phyloP scores from a whole-genome alignment of 1,140 invertebrate species.

The Diprion similis region DNA sequence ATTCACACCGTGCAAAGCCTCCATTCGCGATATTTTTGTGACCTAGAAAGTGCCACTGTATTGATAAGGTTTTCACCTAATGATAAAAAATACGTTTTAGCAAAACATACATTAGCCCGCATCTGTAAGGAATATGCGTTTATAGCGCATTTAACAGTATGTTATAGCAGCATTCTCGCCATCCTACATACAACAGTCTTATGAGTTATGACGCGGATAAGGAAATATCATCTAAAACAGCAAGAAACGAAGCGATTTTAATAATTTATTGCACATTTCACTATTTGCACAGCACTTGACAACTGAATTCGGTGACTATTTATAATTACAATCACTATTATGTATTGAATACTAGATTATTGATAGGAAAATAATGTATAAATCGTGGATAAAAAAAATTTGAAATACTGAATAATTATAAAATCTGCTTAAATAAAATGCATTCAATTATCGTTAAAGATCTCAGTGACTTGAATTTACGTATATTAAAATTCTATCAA shows the following conservation, averaged over 20 bases:
- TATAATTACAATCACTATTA: background rate
- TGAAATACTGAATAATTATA: background rate
- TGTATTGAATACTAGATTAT: background rate
- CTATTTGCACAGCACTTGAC: constrained; percentile 1
- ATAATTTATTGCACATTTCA: constrained; percentile 1
- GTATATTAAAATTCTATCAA: too few species aligned
- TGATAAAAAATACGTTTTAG: too few species aligned
- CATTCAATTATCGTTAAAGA: background rate
- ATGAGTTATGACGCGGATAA: too few species aligned
- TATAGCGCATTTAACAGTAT: too few species aligned
- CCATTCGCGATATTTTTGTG: background rate
- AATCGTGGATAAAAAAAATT: background rate
- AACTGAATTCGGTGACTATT: background rate
- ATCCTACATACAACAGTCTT: too few species aligned
- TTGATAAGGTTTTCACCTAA: too few species aligned
- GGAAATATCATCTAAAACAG: too few species aligned
- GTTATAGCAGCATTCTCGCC: too few species aligned
- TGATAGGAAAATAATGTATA: background rate
- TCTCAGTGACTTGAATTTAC: too few species aligned
- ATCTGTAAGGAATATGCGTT: too few species aligned
- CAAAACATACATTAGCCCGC: too few species aligned
- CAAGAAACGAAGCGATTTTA: background rate
- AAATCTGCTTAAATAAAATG: background rate
- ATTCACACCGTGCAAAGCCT: background rate
- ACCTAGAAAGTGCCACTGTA: too few species aligned